A percentile compares a stretch with the other conserved stretches of the same genome.
These are phyloP conservation scores for Phyllostomus hastatus DNA, from an alignment of 2,113 vertebrate species.

Conservation along the genomic window DNA sequence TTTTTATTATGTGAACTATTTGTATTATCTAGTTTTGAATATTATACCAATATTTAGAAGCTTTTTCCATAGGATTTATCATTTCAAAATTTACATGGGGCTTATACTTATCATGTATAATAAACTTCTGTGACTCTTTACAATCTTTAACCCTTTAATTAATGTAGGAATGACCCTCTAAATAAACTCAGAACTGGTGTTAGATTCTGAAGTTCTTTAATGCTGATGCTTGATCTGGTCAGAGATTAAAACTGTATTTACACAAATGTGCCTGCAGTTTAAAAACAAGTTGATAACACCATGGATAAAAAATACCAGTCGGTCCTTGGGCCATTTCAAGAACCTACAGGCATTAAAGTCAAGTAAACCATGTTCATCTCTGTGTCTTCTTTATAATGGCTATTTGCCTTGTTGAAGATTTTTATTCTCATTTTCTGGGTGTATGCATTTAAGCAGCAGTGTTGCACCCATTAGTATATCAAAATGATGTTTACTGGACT, in stretches of 20 bases:
- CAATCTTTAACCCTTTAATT: not conserved
- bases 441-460: not conserved
- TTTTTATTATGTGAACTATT: not conserved
- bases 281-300: not conserved
- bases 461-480: not conserved
- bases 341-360: not conserved
- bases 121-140: not conserved
- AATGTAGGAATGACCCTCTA: not conserved
- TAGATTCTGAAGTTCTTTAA: not conserved
- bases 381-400: not conserved
- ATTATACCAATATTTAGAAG: not conserved
- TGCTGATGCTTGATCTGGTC: not conserved
- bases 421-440: not conserved
- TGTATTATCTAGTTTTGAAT: constrained; percentile 2
- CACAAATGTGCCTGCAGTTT: not conserved
- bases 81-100: not conserved
- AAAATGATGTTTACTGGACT: not conserved
- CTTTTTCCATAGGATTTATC: not conserved
- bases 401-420: not conserved
- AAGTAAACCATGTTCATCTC: not conserved
- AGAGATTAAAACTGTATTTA: not conserved
- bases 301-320: not conserved
- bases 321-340: not conserved
- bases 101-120: not conserved
- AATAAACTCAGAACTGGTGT: not conserved